A percentile compares a stretch with the other conserved stretches of the same genome.
phyloP scores from a whole-genome alignment of 2,888 invertebrate genomes.

The Micropterix aruncella region DNA sequence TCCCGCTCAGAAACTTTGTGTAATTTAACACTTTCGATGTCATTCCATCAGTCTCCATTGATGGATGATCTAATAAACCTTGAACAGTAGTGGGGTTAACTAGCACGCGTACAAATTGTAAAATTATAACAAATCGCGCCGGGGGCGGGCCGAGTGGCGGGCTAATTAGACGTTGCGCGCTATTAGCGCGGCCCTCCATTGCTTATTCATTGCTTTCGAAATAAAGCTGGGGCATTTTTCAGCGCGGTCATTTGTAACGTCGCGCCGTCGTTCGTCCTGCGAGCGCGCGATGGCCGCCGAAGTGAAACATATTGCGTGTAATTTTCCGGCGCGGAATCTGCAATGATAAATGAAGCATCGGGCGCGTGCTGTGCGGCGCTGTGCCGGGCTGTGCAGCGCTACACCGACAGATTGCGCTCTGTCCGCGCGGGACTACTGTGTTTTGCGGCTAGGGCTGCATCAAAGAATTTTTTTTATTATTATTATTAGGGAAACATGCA shows the following conservation, averaged over 20 bases:
- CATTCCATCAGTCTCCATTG: no score
- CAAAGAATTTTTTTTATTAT: no score
- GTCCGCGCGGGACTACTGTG: no score
- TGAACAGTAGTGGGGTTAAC: no score
- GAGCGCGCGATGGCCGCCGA: background rate
- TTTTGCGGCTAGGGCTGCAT: no score
- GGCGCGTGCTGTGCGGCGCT: background rate
- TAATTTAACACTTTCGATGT: no score
- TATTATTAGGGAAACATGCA: no score
- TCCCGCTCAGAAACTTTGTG: no score
- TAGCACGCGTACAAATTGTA: background rate
- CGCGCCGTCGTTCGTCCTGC: no score
- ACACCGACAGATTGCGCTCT: background rate
- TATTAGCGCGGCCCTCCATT: background rate
- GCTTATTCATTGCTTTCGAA: background rate
- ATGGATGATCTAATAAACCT: no score
- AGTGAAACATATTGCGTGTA: background rate
- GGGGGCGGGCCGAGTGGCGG: background rate
- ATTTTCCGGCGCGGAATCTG: background rate
- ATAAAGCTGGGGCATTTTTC: background rate
- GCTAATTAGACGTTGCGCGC: background rate
- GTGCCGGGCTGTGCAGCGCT: no score
- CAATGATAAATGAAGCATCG: background rate
- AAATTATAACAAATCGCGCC: background rate
- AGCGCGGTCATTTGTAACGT: background rate